These are phyloP conservation scores for Mellivora capensis DNA, from an alignment of 2,113 vertebrate species.

Conservation along the genomic window DNA sequence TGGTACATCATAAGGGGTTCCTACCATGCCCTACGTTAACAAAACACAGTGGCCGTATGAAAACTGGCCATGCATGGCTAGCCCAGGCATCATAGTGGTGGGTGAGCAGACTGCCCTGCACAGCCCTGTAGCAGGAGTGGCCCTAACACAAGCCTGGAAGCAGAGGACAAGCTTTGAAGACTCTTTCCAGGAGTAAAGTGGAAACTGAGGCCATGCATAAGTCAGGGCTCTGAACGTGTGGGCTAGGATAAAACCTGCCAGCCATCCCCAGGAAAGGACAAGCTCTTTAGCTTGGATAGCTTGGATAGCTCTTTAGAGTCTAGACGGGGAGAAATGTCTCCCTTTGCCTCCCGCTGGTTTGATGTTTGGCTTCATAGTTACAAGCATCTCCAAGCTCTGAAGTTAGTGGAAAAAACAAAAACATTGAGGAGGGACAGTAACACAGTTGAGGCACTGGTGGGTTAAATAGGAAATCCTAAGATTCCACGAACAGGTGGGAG, in stretches of 20 bases:
- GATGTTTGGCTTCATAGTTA: not conserved
- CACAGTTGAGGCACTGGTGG: not conserved
- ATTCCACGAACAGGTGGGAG: not conserved
- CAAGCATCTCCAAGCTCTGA: not conserved
- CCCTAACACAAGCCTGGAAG: too few relatives aligned
- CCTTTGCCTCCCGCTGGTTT: not conserved
- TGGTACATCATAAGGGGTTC: not conserved
- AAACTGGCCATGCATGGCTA: not conserved
- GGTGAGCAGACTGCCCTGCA: not conserved
- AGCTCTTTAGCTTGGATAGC: too few relatives aligned
- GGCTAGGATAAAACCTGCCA: not conserved
- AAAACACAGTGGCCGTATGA: not conserved
- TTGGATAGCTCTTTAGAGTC: not conserved
- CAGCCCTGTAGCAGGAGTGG: not conserved
- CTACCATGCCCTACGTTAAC: not conserved
- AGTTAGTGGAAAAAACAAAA: not conserved
- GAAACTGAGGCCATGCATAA: rapidly evolving
- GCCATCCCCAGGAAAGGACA: not conserved
- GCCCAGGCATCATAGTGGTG: rapidly evolving
- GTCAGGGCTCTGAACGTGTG: not conserved
- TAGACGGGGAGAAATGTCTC: not conserved
- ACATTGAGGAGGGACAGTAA: not conserved
- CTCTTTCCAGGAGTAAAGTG: not conserved
- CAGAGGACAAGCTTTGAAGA: not conserved
- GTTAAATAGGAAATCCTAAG: not conserved